Percentiles rank a stretch among this genome's conserved stretches.
These are phyloP conservation scores for Pseudopodoces humilis DNA, from an alignment of 2,113 vertebrate species.

Conservation along the genomic window DNA sequence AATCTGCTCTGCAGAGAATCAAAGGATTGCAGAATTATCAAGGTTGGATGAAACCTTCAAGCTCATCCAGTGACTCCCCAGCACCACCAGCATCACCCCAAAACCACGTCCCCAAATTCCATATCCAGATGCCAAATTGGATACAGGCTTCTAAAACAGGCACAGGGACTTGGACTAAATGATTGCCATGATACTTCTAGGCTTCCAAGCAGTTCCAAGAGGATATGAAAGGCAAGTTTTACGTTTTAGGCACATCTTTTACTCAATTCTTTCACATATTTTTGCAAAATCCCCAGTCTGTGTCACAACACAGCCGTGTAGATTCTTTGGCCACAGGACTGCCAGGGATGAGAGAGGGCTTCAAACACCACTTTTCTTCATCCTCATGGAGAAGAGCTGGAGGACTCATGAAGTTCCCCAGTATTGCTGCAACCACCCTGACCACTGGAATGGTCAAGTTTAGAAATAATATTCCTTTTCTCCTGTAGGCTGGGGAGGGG, in stretches of 20 bases:
- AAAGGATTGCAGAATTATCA: not conserved
- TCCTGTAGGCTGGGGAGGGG: fast-evolving
- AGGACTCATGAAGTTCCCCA: not conserved
- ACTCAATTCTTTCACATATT: not conserved
- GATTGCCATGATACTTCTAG: not conserved
- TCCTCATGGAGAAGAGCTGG: not conserved
- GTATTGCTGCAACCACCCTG: not conserved
- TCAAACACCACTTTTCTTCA: not conserved
- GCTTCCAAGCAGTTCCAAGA: not conserved
- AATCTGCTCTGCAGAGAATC: not conserved
- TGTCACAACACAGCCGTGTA: not conserved
- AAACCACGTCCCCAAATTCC: not conserved
- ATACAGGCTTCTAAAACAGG: not conserved
- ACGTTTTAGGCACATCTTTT: fast-evolving
- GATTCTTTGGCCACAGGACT: not conserved
- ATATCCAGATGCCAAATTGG: not conserved
- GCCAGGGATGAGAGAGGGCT: not conserved
- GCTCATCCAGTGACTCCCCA: not conserved
- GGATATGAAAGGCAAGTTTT: not conserved
- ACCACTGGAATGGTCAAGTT: not conserved
- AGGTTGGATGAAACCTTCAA: not conserved
- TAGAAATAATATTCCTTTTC: not conserved
- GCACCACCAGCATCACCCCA: not conserved
- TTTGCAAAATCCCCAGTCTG: not conserved
- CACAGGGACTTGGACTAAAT: not conserved